These are phyloP conservation scores for Acrocyrtus sp. DNA, from an alignment of 2,888 invertebrate species.

Conservation along the genomic window DNA sequence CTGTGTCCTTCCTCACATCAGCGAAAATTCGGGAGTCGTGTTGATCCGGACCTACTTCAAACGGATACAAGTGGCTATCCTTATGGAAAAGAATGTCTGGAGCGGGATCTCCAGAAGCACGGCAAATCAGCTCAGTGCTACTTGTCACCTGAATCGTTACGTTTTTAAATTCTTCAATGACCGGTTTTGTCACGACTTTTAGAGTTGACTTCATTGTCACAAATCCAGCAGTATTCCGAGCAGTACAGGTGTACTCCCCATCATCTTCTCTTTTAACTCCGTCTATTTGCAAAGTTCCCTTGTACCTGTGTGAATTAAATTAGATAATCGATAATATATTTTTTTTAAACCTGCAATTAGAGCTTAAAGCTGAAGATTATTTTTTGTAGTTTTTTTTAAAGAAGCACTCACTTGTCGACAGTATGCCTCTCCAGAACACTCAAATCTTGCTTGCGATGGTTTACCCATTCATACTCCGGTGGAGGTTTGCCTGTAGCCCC, in stretches of 20 bases:
- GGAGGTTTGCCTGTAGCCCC: conserved; percentile 85
- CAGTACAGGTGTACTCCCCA: conserved; percentile 83
- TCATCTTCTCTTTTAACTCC: conserved; percentile 80
- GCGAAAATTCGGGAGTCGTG: conserved; percentile 75
- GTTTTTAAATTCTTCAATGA: conserved; percentile 81
- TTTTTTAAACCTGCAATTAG: too few species aligned
- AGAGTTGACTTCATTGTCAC: conserved; percentile 77
- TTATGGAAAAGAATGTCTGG: conserved; percentile 84
- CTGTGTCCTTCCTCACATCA: conserved; percentile 66
- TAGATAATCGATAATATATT: too few species aligned
- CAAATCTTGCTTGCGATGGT: conserved; percentile 69
- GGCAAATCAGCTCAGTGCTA: conserved; percentile 69
- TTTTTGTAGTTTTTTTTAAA: too few species aligned
- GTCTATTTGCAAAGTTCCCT: conserved; percentile 78
- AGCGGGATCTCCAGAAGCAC: conserved; percentile 82
- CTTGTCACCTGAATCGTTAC: conserved; percentile 68
- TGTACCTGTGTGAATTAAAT: too few species aligned
- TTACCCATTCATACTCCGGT: conserved; percentile 81
- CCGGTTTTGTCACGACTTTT: conserved; percentile 80
- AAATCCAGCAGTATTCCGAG: conserved; percentile 81
- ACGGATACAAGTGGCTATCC: conserved; percentile 74
- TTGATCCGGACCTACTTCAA: conserved; percentile 73
- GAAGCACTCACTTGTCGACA: conserved; percentile 70
- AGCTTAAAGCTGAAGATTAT: too few species aligned
- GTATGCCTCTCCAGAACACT: conserved; percentile 75